Evolutionary conservation across 2,113 vertebrate species (phyloP).

Genomic region (Setophaga kirtlandii): DNA sequence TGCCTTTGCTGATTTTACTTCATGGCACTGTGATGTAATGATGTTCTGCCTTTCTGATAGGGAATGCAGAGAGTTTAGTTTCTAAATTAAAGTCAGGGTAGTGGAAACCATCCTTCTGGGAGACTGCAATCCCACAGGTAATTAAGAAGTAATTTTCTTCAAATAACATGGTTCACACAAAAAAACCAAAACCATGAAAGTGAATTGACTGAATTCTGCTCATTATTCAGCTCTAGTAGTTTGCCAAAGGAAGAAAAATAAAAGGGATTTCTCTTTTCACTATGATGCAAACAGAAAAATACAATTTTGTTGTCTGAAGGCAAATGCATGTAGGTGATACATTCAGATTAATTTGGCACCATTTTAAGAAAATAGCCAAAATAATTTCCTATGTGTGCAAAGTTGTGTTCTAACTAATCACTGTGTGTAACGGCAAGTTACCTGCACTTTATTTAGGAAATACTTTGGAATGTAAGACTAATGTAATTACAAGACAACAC

Average conservation of each 20-base stretch:
- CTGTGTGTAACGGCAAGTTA: neutral
- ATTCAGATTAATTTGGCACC: neutral
- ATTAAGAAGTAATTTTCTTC: slow-evolving; percentile 5
- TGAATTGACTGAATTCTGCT: neutral
- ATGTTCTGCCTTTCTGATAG: neutral
- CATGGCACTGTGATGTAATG: neutral
- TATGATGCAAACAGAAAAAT: neutral
- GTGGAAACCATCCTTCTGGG: neutral
- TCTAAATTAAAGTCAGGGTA: neutral
- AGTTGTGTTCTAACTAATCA: neutral
- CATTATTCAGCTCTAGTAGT: neutral
- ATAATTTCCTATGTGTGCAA: neutral
- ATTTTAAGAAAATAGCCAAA: neutral
- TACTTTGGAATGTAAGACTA: neutral
- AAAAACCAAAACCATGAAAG: neutral
- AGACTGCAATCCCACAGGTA: neutral
- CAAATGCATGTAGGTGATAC: neutral
- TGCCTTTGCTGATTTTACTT: neutral
- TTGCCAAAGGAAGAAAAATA: neutral
- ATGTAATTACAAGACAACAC: neutral
- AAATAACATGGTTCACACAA: neutral
- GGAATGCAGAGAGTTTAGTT: neutral
- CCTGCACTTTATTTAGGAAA: neutral
- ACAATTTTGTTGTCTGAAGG: neutral
- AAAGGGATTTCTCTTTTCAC: neutral